Percentiles rank a stretch among this genome's conserved stretches.
phyloP scores from a whole-genome alignment of 2,113 vertebrate species.

The Oncorhynchus tshawytscha region DNA sequence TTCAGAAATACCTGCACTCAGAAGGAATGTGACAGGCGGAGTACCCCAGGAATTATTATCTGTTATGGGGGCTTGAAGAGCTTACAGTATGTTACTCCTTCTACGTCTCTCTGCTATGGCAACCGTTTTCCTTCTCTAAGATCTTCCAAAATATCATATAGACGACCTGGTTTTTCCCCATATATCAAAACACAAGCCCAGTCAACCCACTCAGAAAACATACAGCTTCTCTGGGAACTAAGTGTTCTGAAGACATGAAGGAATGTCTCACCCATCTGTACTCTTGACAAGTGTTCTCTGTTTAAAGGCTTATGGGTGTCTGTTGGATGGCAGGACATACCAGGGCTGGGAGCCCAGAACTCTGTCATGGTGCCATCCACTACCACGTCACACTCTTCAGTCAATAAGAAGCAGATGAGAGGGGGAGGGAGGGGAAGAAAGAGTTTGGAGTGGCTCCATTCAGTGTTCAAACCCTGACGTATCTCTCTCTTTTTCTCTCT shows the following conservation, averaged over 20 bases:
- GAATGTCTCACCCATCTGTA: not conserved
- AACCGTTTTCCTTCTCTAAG: not conserved
- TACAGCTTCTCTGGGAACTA: not conserved
- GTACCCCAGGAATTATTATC: not conserved
- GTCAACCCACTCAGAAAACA: not conserved
- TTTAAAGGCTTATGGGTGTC: not conserved
- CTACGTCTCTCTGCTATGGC: not conserved
- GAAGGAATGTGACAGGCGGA: not conserved
- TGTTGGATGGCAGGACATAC: not conserved
- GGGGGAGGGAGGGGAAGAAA: no score
- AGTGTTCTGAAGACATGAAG: not conserved
- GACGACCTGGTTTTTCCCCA: not conserved
- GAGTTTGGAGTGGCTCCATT: not conserved
- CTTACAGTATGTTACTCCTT: not conserved
- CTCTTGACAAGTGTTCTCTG: not conserved
- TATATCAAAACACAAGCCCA: not conserved
- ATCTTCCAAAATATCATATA: not conserved
- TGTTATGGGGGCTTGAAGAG: not conserved
- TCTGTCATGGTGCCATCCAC: not conserved
- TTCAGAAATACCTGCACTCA: conserved; percentile 44
- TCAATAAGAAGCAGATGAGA: not conserved
- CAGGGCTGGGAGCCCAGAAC: not conserved
- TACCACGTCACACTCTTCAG: not conserved
- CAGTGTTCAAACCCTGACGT: not conserved
- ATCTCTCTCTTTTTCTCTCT: not conserved